These are phyloP conservation scores for Trissonchulus sp. DNA, from an alignment of 2,888 invertebrate genomes.

Conservation along the genomic window DNA sequence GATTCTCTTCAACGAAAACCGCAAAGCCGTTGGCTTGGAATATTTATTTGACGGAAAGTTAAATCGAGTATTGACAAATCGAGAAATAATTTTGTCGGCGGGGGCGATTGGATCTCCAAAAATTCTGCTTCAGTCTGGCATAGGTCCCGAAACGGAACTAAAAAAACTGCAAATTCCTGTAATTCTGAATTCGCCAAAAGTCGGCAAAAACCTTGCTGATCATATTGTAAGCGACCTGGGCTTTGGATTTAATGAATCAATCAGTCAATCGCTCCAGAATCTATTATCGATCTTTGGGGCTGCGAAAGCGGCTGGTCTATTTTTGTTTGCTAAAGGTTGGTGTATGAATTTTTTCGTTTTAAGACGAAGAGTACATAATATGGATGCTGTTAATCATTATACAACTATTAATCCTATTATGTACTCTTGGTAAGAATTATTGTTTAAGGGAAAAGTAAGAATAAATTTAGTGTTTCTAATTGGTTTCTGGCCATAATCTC, in stretches of 20 bases:
- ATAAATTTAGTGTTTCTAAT: too few relatives aligned
- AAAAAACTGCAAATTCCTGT: background rate
- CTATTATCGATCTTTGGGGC: background rate
- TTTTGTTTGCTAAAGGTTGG: too few relatives aligned
- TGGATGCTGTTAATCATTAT: too few relatives aligned
- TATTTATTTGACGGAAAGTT: conserved; percentile 43
- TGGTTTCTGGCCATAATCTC: too few relatives aligned
- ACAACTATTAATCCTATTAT: too few relatives aligned
- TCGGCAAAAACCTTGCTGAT: conserved; percentile 17
- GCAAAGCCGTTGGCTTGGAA: conserved; percentile 36
- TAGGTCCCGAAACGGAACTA: conserved; percentile 44
- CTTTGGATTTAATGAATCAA: conserved; percentile 12
- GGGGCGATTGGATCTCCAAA: conserved; percentile 50
- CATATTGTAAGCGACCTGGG: conserved; percentile 18
- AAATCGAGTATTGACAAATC: conserved; percentile 46
- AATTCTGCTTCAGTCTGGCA: conserved; percentile 50
- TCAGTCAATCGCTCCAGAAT: background rate
- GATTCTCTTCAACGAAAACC: conserved; percentile 21
- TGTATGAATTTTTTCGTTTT: too few relatives aligned
- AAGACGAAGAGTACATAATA: too few relatives aligned
- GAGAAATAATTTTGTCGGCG: conserved; percentile 51
- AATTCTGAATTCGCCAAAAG: too few relatives aligned
- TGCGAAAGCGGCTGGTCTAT: conserved; percentile 18
- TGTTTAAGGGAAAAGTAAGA: too few relatives aligned
- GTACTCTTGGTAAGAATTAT: too few relatives aligned